Base-by-base conservation (phyloP, 2,797 vertebrate species). In the Parauchenoglanis punctatus region DNA sequence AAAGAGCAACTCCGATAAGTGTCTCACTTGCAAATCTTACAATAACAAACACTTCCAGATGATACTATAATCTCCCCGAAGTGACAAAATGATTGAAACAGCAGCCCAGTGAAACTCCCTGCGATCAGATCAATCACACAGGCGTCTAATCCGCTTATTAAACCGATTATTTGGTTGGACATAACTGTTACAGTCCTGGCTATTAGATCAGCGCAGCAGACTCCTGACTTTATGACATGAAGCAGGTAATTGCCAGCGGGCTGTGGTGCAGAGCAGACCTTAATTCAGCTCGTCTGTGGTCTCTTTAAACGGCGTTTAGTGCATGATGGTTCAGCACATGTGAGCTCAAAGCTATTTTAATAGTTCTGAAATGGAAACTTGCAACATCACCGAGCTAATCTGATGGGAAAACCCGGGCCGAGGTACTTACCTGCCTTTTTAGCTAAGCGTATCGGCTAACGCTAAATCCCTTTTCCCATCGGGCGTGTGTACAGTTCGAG, bases 231-330 rank as follows among this genome's bases (percentile, higher is more conserved):
- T n/a, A 81, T 77, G 59, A 70, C 7, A 40, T 63, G 59, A 44
- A 76, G 85, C 44, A 77, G 49, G 23, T 77, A 87, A 89, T 90
- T 86, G 91, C 52, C 81, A 75, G 81, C 52, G 85, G 2, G 87
- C 85, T 85, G 87, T 17, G 54, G 88, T 88, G 78, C 58, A 81
- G 91, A 89, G 83, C 70, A 90, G 70, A 87, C 70, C 2, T 84
- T 87, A 76, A 4, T 91, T 81, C 40, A 88, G 61, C 88, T 87
- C 20, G 4, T 87, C 84, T 86, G 84, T n/a, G 70, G 65, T 84
- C 82, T 63, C 18, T 44, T 44, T 52, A 56, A 5, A 46, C n/a
- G 70, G 84, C 40, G 58, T 49, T 68, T 28, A 46, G 7, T 72
- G 63, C 35, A 35, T 17, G 31, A 61, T 1, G 11, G 2, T 85